Evolutionary conservation across 2,797 vertebrate genomes (phyloP), one percentile per base, ranked within the genome.

Genomic region (Euphonia xanthogaster): DNA sequence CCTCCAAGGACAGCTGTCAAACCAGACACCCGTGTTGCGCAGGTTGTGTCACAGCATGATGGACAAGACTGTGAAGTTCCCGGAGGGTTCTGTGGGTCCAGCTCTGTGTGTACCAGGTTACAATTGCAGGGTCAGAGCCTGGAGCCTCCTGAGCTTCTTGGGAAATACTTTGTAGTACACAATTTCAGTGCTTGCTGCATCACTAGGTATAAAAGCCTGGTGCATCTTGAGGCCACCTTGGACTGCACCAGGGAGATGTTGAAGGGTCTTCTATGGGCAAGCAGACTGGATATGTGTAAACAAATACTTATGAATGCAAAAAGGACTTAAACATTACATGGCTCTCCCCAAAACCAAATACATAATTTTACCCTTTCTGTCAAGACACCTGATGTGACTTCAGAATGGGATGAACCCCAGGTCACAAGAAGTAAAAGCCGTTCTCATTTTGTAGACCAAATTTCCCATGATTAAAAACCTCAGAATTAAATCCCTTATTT

Each of bases 21-120:
- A 51, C 33, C 22, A 47, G 33, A 55, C 8, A 11, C 2, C 3
- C 0, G 0, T 6, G 2, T 5, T 45, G 31, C 7, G 18, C 35
- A 23, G 44, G 20, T 7, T 51, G 37, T 27, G 39, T 22, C 42
- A 75, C 14, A 73, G 51, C 0, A 0, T 12, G 48, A 48, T 8
- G 16, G 20, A 71, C 1, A 6, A 78, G 30, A 44, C 25, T 54
- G 28, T 20, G n/a, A 60, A 73, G n/a, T 7, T 51, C 2, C 55
- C 30, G 39, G 39, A 23, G 17, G 19, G 30, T 45, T 17, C n/a
- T 54, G 27, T 23, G 19, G 24, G 19, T 55, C 40, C 40, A 65
- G 60, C 9, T 61, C 13, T 44, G 12, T 7, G 9, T 23, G 15
- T 13, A 31, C 21, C 25, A 48, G 8, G 19, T 55, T 44, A 42